Evolutionary conservation across 2,888 invertebrate species (phyloP).

Genomic region (Hemistola chrysoprasaria): DNA sequence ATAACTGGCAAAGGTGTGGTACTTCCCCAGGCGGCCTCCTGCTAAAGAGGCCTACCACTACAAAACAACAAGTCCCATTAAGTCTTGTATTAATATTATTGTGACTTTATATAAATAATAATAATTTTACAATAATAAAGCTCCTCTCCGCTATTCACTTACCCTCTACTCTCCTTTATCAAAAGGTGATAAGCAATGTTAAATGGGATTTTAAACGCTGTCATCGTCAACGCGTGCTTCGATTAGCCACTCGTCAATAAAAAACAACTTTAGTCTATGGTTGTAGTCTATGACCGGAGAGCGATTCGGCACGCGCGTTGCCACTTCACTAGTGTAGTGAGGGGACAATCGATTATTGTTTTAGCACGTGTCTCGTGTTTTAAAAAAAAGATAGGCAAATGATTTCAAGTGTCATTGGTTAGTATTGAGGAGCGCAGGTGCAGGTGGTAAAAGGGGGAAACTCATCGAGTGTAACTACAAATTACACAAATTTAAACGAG

Average conservation of each 20-base stretch:
- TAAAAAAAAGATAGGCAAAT: slow-evolving; percentile 14
- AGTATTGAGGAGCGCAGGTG: slow-evolving; percentile 19
- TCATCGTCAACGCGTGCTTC: slow-evolving; percentile 51
- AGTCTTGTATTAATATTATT: no score
- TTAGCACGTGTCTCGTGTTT: slow-evolving; percentile 32
- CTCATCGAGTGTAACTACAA: no score
- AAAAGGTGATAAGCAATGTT: slow-evolving; percentile 29
- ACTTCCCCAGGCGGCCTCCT: no score
- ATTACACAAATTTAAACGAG: no score
- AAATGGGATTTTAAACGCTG: slow-evolving; percentile 25
- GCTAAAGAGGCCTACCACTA: no score
- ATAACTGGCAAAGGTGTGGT: no score
- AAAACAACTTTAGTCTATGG: slow-evolving; percentile 30
- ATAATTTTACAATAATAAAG: no score
- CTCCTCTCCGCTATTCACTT: slow-evolving; percentile 1
- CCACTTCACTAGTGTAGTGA: slow-evolving; percentile 27
- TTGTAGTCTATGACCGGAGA: slow-evolving; percentile 1
- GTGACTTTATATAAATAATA: no score
- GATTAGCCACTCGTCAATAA: slow-evolving; percentile 50
- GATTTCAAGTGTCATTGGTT: slow-evolving; percentile 13
- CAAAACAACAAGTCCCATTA: no score
- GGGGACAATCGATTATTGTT: slow-evolving; percentile 23
- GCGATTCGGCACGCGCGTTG: slow-evolving; percentile 40
- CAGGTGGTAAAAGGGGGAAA: slow-evolving; percentile 3
- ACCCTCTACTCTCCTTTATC: slow-evolving; percentile 6